Conservation (phyloP, 2,113 vertebrate species). For the Myotis davidii region DNA sequence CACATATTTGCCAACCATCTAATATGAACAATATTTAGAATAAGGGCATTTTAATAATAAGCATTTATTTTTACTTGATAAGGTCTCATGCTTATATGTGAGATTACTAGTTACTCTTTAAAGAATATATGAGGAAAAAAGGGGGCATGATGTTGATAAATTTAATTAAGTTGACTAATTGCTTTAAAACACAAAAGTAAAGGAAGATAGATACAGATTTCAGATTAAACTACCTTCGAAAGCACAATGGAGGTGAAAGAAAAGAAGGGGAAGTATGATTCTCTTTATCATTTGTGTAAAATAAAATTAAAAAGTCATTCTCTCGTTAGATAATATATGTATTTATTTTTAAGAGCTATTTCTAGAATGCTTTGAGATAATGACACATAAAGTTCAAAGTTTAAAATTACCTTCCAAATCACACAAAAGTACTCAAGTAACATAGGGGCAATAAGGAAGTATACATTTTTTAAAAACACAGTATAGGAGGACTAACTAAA, state of each 20-base stretch:
- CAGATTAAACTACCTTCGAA: conserved; percentile 16
- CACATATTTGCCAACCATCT: neutral
- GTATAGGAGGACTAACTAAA: neutral
- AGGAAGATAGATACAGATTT: neutral
- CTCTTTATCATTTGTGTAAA: neutral
- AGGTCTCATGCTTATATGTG: neutral
- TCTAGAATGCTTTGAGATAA: conserved; percentile 32
- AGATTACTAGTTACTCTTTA: conserved; percentile 29
- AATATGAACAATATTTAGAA: neutral
- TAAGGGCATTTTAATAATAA: neutral
- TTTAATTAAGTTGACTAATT: neutral
- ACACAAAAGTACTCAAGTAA: conserved; percentile 13
- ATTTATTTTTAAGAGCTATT: conserved; percentile 2
- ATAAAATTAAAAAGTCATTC: neutral
- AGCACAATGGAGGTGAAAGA: neutral
- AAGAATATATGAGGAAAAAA: neutral
- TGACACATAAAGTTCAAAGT: neutral
- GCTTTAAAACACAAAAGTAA: conserved; percentile 14
- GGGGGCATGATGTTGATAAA: neutral
- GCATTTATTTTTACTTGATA: neutral
- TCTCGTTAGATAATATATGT: neutral
- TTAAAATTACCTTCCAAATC: conserved; percentile 45
- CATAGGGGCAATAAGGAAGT: neutral
- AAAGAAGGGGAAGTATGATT: neutral
- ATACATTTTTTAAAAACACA: neutral